Percentiles rank a stretch among this genome's conserved stretches.
Evolutionary conservation across 1,140 invertebrate genomes (phyloP).

Genomic region (Rhynchophorus ferrugineus): DNA sequence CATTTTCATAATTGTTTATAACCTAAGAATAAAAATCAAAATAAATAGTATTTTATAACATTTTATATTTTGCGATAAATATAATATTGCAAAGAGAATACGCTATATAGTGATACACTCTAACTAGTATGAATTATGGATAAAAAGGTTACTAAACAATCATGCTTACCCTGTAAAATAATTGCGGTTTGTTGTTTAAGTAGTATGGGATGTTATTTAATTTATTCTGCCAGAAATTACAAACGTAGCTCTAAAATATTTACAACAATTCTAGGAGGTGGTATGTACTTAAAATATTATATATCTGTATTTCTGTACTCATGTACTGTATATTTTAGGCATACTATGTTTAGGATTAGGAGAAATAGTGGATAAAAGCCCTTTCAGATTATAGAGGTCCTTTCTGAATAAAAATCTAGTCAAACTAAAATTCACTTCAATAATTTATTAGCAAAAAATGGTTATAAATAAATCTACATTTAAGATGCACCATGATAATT

Average conservation of each 20-base stretch:
- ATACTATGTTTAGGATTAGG: conserved; percentile 25
- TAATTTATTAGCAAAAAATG: conserved; percentile 4
- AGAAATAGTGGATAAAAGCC: conserved; percentile 33
- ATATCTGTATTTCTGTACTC: neutral
- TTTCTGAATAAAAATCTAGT: neutral
- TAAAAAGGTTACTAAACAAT: no score
- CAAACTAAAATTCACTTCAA: neutral
- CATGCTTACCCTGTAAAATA: conserved; percentile 38
- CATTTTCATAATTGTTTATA: no score
- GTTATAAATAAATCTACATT: neutral
- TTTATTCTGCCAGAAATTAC: conserved; percentile 26
- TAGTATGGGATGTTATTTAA: conserved; percentile 36
- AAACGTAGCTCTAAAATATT: conserved; percentile 22
- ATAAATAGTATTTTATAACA: no score
- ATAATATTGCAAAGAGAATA: no score
- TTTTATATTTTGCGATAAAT: no score
- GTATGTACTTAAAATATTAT: conserved; percentile 19
- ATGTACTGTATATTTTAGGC: conserved; percentile 22
- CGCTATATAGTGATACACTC: no score
- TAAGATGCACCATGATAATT: neutral
- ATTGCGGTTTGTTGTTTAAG: conserved; percentile 34
- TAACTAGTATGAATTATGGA: no score
- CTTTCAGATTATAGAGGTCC: conserved; percentile 21
- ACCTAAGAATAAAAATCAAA: no score
- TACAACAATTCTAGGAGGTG: conserved; percentile 23